phyloP scores from a whole-genome alignment of 2,113 vertebrate genomes.

The Aspidoscelis tigris region DNA sequence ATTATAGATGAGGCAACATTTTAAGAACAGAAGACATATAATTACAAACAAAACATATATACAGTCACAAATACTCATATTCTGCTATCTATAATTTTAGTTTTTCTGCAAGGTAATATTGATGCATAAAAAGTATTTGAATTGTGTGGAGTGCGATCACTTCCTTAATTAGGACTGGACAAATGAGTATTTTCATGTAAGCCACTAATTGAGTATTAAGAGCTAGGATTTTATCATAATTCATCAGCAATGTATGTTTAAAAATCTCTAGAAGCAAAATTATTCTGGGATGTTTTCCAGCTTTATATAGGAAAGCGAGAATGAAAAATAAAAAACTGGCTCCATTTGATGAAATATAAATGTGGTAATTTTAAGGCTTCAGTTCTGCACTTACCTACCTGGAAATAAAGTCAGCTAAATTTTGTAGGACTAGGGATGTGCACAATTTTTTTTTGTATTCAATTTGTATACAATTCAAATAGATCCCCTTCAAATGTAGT shows the following conservation, averaged over 20 bases:
- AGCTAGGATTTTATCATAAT: background rate
- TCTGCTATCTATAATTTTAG: background rate
- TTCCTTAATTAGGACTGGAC: background rate
- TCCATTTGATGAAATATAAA: conserved; percentile 1
- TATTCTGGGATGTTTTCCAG: background rate
- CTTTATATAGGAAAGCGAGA: background rate
- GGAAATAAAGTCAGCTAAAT: background rate
- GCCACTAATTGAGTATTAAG: conserved; percentile 14
- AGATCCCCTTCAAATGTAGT: too few relatives aligned
- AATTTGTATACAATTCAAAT: too few relatives aligned
- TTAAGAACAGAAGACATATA: background rate
- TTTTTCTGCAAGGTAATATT: background rate
- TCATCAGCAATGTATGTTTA: conserved; percentile 28
- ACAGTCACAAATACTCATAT: background rate
- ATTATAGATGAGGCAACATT: background rate
- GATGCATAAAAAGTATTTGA: conserved; percentile 1
- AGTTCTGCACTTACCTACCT: background rate
- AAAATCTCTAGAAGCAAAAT: background rate
- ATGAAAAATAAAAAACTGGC: conserved; percentile 14
- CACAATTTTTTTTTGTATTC: too few relatives aligned
- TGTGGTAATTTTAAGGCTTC: background rate
- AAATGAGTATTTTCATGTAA: background rate
- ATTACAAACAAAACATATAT: background rate
- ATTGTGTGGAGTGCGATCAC: too few relatives aligned
- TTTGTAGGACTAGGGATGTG: background rate